These are phyloP conservation scores for Pteropus alecto DNA, from an alignment of 2,113 vertebrate genomes.

Conservation along the genomic window DNA sequence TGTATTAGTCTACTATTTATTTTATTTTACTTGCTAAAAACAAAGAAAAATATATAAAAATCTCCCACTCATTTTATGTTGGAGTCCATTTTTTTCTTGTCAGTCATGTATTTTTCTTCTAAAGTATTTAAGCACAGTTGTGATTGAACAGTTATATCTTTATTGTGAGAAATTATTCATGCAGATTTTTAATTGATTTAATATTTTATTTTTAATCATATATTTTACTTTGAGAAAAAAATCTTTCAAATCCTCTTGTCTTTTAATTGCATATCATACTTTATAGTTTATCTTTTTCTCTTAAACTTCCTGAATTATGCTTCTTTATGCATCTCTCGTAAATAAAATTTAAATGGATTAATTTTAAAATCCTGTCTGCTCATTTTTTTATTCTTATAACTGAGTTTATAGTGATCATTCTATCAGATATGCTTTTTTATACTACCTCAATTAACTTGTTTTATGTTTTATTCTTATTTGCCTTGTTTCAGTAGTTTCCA, in stretches of 20 bases:
- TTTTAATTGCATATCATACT: not conserved
- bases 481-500: not conserved
- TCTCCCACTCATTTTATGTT: not conserved
- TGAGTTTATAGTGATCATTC: not conserved
- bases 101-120: not conserved
- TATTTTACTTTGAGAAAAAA: not conserved
- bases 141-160: not conserved
- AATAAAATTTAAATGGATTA: not conserved
- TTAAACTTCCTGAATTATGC: not conserved
- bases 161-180: not conserved
- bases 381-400: not conserved
- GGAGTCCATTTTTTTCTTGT: not conserved
- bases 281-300: not conserved
- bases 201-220: not conserved
- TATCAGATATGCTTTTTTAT: not conserved
- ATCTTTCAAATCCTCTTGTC: not conserved
- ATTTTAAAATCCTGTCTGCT: not conserved
- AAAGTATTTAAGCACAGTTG: not conserved
- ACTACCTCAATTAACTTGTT: not conserved
- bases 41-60: not conserved
- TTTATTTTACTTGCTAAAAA: not conserved
- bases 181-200: not conserved
- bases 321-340: not conserved
- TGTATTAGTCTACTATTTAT: not conserved
- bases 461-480: not conserved